phyloP scores from a whole-genome alignment of 2,888 invertebrate species.

The Drosophila tripunctata region DNA sequence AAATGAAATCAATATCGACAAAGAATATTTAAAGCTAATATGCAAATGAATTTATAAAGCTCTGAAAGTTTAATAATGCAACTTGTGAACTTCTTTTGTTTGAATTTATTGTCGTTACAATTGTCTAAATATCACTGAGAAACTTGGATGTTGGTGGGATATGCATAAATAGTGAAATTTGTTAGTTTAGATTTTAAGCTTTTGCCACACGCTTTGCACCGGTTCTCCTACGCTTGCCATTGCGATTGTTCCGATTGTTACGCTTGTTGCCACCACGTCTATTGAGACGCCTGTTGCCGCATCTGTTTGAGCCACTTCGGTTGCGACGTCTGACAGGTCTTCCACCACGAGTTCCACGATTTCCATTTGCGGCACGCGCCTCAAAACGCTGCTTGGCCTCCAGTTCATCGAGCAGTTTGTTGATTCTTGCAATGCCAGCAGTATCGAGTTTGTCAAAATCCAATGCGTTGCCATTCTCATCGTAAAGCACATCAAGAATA shows the following conservation, averaged over 20 bases:
- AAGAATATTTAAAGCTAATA: too few relatives aligned
- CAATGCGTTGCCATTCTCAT: background rate
- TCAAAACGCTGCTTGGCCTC: slow-evolving; percentile 8
- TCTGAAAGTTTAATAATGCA: background rate
- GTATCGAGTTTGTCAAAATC: slow-evolving; percentile 1
- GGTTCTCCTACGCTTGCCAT: background rate
- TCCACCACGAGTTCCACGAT: background rate
- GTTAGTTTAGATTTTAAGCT: background rate
- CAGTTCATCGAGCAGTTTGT: background rate
- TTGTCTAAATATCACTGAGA: background rate
- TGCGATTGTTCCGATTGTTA: background rate
- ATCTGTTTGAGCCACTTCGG: slow-evolving; percentile 7
- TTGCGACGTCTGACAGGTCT: slow-evolving; percentile 7
- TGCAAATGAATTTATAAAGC: too few relatives aligned
- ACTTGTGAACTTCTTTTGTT: background rate
- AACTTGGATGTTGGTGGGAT: background rate
- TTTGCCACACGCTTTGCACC: background rate
- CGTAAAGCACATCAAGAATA: slow-evolving; percentile 30
- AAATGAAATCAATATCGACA: too few relatives aligned
- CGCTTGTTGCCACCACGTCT: slow-evolving; percentile 17
- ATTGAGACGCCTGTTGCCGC: background rate
- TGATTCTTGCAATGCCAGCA: slow-evolving; percentile 10
- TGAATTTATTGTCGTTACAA: slow-evolving; percentile 5
- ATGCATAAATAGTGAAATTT: background rate
- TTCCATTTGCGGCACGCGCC: slow-evolving; percentile 10